These are phyloP conservation scores for Sebastes vulpes DNA, from an alignment of 2,797 vertebrate genomes.

Conservation along the genomic window DNA sequence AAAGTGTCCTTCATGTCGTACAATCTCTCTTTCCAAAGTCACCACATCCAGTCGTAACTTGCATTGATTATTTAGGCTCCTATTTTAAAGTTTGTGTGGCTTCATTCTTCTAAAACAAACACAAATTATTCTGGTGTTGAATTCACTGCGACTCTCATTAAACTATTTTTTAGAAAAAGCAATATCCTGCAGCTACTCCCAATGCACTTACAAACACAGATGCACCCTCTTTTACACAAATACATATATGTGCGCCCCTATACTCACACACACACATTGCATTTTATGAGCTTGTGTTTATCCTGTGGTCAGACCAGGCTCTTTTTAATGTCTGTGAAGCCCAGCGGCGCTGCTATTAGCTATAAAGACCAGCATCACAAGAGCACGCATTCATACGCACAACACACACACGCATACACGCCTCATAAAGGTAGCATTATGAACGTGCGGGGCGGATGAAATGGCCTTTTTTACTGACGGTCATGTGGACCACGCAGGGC, in stretches of 20 bases:
- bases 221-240: background rate
- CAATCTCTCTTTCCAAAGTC: background rate
- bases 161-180: slow-evolving; percentile 51
- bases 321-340: slow-evolving; percentile 84
- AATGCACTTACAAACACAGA: slow-evolving; percentile 32
- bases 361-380: slow-evolving; percentile 75
- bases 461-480: slow-evolving; percentile 50
- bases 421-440: slow-evolving; percentile 79
- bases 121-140: slow-evolving; percentile 16
- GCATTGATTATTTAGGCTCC: slow-evolving; percentile 13
- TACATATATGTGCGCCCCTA: background rate
- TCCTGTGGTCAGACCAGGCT: slow-evolving; percentile 76
- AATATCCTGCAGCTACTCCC: slow-evolving; percentile 65
- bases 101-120: slow-evolving; percentile 41
- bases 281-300: slow-evolving; percentile 82
- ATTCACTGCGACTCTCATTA: slow-evolving; percentile 39
- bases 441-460: slow-evolving; percentile 55
- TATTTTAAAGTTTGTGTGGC: slow-evolving; percentile 21
- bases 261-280: slow-evolving; percentile 42
- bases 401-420: slow-evolving; percentile 53
- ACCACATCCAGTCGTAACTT: background rate
- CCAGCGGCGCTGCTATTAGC: slow-evolving; percentile 76
- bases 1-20: background rate
- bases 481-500: slow-evolving; percentile 32
- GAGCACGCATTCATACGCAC: slow-evolving; percentile 75